These are phyloP conservation scores for Brachionus koreanus DNA, from an alignment of 1,140 invertebrate genomes.

Conservation along the genomic window DNA sequence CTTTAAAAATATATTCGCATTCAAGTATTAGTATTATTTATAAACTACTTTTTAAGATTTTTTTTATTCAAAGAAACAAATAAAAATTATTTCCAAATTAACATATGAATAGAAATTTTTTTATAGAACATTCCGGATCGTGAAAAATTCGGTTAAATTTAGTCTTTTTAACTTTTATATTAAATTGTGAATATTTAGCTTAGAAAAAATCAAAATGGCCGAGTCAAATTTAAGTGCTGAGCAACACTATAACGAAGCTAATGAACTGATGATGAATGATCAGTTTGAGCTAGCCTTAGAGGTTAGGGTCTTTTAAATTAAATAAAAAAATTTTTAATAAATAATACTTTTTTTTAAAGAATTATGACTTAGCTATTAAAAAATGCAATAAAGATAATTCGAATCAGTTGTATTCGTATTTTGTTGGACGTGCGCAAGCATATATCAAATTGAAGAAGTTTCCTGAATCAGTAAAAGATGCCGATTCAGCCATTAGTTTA, in stretches of 20 bases:
- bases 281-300: constrained; percentile 24
- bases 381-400: not conserved
- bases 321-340: not conserved
- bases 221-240: not conserved
- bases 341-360: not conserved
- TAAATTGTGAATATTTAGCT: not conserved
- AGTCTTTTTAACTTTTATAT: not conserved
- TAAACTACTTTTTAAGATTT: not conserved
- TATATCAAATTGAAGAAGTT: not conserved
- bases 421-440: constrained; percentile 18
- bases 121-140: not conserved
- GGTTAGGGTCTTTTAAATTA: not conserved
- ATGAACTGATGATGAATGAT: constrained; percentile 30
- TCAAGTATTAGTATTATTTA: not conserved
- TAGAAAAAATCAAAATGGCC: not conserved
- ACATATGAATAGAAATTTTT: not conserved
- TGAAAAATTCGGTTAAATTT: constrained; percentile 3
- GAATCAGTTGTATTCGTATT: not conserved
- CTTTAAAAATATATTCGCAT: not conserved
- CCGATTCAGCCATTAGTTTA: constrained; percentile 24
- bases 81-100: constrained; percentile 13
- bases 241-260: not conserved
- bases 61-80: not conserved
- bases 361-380: not conserved
- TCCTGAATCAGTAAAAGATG: constrained; percentile 1